Conservation (phyloP, 2,888 invertebrate genomes). For the Tolmerus cingulatus region DNA sequence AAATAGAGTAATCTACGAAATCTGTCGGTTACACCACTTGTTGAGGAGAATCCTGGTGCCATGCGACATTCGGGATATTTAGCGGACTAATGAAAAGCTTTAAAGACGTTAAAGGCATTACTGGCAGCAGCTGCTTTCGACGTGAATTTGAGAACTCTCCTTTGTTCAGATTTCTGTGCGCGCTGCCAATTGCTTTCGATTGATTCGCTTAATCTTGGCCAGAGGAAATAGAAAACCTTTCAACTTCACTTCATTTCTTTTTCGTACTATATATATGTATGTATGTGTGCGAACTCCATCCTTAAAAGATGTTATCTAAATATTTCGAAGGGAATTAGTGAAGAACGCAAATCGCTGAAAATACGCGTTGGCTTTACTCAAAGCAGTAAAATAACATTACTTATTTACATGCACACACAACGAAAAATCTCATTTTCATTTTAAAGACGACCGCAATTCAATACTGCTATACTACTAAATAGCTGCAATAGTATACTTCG, state of each 20-base stretch:
- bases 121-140: background rate
- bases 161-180: background rate
- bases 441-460: too few relatives aligned
- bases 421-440: too few relatives aligned
- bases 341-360: too few relatives aligned
- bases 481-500: too few relatives aligned
- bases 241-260: background rate
- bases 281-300: too few relatives aligned
- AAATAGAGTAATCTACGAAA: background rate
- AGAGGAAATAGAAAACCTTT: background rate
- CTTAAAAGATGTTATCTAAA: background rate
- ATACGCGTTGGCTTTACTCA: too few relatives aligned
- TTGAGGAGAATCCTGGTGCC: background rate
- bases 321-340: too few relatives aligned
- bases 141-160: background rate
- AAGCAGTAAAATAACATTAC: too few relatives aligned
- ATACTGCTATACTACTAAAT: too few relatives aligned
- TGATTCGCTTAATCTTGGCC: background rate
- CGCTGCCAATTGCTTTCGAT: background rate
- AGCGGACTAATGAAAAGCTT: background rate
- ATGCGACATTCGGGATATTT: background rate
- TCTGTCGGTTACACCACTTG: slow-evolving; percentile 32
- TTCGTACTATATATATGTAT: too few relatives aligned
- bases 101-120: slow-evolving; percentile 24
- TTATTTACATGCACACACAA: too few relatives aligned